Percentiles rank a stretch among this genome's conserved stretches.
phyloP scores from a whole-genome alignment of 2,888 invertebrate species.

The Chloromyia formosa region DNA sequence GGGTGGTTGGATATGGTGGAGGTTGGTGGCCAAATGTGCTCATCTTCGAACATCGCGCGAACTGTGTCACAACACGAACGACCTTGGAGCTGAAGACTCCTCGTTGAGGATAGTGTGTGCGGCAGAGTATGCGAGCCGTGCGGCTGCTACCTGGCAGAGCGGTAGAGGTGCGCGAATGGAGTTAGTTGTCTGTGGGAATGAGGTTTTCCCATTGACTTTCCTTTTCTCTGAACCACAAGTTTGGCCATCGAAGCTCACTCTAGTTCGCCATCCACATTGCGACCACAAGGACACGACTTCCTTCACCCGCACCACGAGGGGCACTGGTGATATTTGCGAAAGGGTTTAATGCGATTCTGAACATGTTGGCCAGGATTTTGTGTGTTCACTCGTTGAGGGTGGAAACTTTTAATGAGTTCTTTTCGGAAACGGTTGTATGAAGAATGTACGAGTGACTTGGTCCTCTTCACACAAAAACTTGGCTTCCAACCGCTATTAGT shows the following conservation, averaged over 20 bases:
- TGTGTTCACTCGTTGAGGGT: not conserved
- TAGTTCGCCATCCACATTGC: not conserved
- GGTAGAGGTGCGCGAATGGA: not conserved
- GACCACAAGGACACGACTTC: not conserved
- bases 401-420: not conserved
- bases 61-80: constrained; percentile 33
- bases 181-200: not conserved
- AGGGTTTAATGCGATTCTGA: constrained; percentile 4
- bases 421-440: not conserved
- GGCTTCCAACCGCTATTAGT: too few relatives aligned
- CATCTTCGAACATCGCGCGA: not conserved
- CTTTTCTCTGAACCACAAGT: not conserved
- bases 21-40: not conserved
- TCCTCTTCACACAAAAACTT: too few relatives aligned
- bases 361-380: not conserved
- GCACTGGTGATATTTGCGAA: not conserved
- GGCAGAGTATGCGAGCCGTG: too few relatives aligned
- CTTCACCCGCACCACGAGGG: not conserved
- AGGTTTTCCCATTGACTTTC: not conserved
- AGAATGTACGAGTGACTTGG: too few relatives aligned
- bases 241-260: too few relatives aligned
- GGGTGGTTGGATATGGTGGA: not conserved
- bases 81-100: constrained; percentile 23
- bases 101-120: not conserved
- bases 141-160: not conserved